Evolutionary conservation across 2,113 vertebrate genomes (phyloP).

Genomic region (Spea bombifrons): DNA sequence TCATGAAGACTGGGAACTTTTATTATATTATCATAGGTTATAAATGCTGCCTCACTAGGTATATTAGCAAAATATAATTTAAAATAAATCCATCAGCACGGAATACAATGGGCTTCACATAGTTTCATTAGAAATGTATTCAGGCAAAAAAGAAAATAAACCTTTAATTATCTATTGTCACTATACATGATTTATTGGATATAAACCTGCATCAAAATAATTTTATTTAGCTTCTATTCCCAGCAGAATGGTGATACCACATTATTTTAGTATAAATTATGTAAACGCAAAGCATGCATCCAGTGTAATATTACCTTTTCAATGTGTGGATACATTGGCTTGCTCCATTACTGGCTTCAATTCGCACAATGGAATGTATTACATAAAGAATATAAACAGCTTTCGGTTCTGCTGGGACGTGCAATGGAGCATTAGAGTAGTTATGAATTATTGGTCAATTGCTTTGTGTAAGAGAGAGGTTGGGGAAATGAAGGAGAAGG

Average conservation of each 20-base stretch:
- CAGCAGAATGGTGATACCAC: constrained; percentile 13
- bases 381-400: constrained; percentile 47
- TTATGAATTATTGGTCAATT: constrained; percentile 47
- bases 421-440: constrained; percentile 37
- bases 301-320: constrained; percentile 31
- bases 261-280: constrained; percentile 45
- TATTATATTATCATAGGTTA: constrained; percentile 25
- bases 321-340: constrained; percentile 12
- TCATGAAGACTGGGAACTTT: neutral
- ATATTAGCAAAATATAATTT: neutral
- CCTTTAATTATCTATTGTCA: constrained; percentile 17
- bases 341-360: constrained; percentile 30
- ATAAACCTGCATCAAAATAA: constrained; percentile 17
- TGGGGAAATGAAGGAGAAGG: constrained; percentile 20
- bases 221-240: constrained; percentile 26
- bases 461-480: constrained; percentile 28
- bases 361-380: constrained; percentile 30
- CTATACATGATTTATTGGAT: constrained; percentile 15
- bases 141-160: constrained; percentile 6
- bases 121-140: constrained; percentile 26
- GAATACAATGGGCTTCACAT: neutral
- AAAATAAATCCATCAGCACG: constrained; percentile 6
- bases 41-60: constrained; percentile 11
- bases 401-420: constrained; percentile 35
- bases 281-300: constrained; percentile 25